phyloP scores from a whole-genome alignment of 2,797 vertebrate species.

The Melanotaenia maccullochi region DNA sequence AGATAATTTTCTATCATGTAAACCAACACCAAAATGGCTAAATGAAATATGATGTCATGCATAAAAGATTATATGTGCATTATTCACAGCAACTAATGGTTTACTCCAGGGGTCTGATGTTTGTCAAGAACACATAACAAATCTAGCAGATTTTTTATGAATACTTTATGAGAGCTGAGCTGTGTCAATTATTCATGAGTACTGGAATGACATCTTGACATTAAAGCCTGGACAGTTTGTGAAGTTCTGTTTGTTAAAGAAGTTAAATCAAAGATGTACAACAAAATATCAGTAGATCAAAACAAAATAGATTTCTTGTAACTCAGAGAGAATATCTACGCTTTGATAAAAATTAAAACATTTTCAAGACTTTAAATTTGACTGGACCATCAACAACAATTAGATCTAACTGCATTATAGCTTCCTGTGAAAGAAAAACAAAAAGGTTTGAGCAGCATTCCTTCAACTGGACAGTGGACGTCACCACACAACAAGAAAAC shows the following conservation, averaged over 20 bases:
- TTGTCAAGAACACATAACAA: conserved; percentile 53
- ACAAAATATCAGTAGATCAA: neutral
- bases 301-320: neutral
- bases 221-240: conserved; percentile 15
- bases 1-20: conserved; percentile 19
- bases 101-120: conserved; percentile 52
- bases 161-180: conserved; percentile 59
- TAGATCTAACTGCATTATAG: neutral
- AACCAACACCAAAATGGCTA: conserved; percentile 53
- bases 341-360: neutral
- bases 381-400: neutral
- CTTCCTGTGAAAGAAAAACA: neutral
- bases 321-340: neutral
- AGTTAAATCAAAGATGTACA: conserved; percentile 4
- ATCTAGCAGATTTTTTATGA: conserved; percentile 57
- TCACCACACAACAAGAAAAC: neutral
- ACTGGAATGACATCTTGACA: conserved; percentile 59
- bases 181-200: conserved; percentile 66
- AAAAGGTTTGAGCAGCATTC: neutral
- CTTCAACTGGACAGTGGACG: neutral
- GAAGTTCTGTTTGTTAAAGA: conserved; percentile 4
- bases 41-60: conserved; percentile 61
- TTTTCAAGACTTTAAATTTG: neutral
- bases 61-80: conserved; percentile 65
- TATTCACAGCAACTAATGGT: conserved; percentile 61